Base-by-base conservation (phyloP, 2,113 vertebrate species). In the Hypanus sabinus region DNA sequence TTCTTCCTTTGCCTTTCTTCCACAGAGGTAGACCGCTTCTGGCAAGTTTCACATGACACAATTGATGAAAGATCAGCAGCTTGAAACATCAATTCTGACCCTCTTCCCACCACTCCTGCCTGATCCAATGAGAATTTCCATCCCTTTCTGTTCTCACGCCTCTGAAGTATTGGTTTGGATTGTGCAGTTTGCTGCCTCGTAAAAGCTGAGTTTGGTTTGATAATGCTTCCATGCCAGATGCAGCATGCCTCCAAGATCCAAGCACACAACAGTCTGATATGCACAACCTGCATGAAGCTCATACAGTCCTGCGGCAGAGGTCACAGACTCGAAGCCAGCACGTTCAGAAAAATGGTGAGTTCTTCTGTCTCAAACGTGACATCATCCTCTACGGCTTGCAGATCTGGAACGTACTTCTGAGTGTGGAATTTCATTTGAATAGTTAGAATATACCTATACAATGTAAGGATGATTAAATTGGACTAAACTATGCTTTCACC, bases 401-500 rank as follows among this genome's bases (percentile, higher is more conserved):
- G 65, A 93, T 55, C 73, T 33, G 16, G n/a, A 38, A 68, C 60
- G 18, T 75, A 70, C 30, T 11, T 46, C 24, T 73, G 36, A 73
- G 12, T 93, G 36, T 38, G 38, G 24, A 38, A 16, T 3, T 16
- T 93, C 36, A 93, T 5, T 73, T 14, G 24, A 55, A 73, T 75
- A 27, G 24, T 30, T 7, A 75, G 27, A 12, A 9, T 55, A 46
- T 93, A 70, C 36, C 33, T 7, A 93, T 16, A 46, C 36, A 46
- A 73, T 55, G 22, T 75, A 14, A 75, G 71, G 70, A 90, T 68
- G 60, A 90, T 93, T 55, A 55, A 93, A 73, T 38, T 93, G 68
- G 70, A 73, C 36, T 0, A 90, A 88, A 68, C 70, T 73, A 93
- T 93, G 71, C 71, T 24, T 75, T 93, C 68, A 73, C 90, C 62